These are phyloP conservation scores for Tretioscincus oriximinensis DNA, from an alignment of 2,113 vertebrate genomes.

Conservation along the genomic window DNA sequence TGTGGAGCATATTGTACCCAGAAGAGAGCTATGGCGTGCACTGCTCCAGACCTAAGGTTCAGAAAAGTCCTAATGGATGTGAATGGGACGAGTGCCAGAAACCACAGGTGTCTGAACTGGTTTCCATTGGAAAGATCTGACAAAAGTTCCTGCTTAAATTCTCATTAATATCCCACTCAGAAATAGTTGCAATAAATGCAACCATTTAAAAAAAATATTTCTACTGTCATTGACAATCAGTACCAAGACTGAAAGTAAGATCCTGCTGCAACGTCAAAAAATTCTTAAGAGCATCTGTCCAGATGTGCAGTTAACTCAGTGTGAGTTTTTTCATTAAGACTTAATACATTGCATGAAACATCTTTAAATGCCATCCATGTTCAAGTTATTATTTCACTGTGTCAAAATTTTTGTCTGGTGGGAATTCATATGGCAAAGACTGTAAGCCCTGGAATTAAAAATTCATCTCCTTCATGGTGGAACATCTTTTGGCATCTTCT, in stretches of 20 bases:
- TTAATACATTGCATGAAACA: neutral
- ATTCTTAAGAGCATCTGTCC: neutral
- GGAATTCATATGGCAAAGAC: neutral
- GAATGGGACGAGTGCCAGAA: neutral
- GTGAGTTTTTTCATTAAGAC: neutral
- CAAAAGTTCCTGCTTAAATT: neutral
- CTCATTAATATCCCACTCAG: neutral
- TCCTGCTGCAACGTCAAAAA: neutral
- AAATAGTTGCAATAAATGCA: neutral
- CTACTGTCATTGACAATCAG: neutral
- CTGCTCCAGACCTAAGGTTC: no score
- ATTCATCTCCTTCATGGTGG: neutral
- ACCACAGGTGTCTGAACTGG: neutral
- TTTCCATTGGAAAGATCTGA: neutral
- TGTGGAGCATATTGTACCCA: no score
- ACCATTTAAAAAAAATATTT: neutral
- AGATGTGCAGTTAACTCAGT: neutral
- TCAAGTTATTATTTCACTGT: conserved; percentile 9
- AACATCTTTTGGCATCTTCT: neutral
- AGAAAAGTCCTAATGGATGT: no score
- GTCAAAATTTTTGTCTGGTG: conserved; percentile 1
- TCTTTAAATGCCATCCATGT: neutral
- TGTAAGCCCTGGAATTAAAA: conserved; percentile 7
- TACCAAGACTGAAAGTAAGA: no score
- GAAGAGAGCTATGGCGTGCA: neutral